Evolutionary conservation across 2,797 vertebrate genomes (phyloP).

Genomic region (Tachyglossus aculeatus): DNA sequence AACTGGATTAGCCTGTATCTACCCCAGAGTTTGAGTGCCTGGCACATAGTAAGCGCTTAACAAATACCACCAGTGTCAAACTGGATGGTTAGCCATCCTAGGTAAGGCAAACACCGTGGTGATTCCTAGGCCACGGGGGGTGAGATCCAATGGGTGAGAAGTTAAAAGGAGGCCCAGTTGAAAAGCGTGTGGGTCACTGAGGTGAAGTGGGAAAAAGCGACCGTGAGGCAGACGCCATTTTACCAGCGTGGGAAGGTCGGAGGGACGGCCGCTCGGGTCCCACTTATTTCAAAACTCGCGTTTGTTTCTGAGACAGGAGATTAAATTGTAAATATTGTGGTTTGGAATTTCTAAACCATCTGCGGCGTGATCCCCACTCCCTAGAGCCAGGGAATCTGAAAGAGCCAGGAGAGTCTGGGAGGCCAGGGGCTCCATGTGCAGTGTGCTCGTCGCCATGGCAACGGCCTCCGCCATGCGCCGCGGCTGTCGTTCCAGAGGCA

Average conservation of each 20-base stretch:
- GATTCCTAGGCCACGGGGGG: background rate
- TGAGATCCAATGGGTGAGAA: background rate
- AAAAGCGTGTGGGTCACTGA: background rate
- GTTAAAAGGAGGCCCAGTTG: background rate
- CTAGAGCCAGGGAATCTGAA: slow-evolving; percentile 2
- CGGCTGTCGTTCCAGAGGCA: slow-evolving; percentile 66
- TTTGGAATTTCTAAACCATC: slow-evolving; percentile 25
- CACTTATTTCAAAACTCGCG: slow-evolving; percentile 35
- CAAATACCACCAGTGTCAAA: too few species aligned
- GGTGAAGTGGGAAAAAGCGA: background rate
- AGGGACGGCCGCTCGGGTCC: too few species aligned
- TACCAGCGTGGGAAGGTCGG: too few species aligned
- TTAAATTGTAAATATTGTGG: slow-evolving; percentile 27
- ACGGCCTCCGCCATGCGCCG: slow-evolving; percentile 55
- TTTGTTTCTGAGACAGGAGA: slow-evolving; percentile 35
- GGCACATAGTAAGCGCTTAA: too few species aligned
- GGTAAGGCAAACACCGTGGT: too few species aligned
- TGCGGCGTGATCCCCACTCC: slow-evolving; percentile 23
- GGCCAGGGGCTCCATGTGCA: slow-evolving; percentile 27
- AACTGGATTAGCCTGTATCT: too few species aligned
- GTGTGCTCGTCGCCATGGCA: slow-evolving; percentile 51
- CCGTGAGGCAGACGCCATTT: too few species aligned
- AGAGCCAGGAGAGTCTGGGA: slow-evolving; percentile 13
- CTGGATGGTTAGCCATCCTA: too few species aligned
- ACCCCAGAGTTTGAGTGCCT: too few species aligned